These are phyloP conservation scores for Smittia aterrima DNA, from an alignment of 2,888 invertebrate species.

Conservation along the genomic window DNA sequence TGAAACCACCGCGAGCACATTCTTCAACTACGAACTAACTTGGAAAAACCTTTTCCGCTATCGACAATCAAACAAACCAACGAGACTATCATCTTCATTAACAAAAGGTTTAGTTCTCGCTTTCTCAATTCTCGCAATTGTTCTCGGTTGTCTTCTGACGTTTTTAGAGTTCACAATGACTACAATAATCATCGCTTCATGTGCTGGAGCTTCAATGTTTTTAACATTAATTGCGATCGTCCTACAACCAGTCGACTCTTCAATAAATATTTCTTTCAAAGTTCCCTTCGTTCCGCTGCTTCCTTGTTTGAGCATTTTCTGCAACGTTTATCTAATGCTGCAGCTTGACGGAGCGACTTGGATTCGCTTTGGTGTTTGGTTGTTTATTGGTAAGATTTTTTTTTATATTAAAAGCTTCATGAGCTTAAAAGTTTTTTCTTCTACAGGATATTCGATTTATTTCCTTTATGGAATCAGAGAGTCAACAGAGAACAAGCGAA, in stretches of 20 bases:
- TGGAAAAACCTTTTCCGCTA: background rate
- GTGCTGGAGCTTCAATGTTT: background rate
- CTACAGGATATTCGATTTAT: conserved; percentile 75
- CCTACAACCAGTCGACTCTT: background rate
- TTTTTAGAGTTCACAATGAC: background rate
- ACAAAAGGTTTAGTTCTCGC: conserved; percentile 48
- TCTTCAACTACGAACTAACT: conserved; percentile 49
- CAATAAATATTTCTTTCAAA: background rate
- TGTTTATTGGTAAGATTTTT: background rate
- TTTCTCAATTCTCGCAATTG: background rate
- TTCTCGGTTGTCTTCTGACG: background rate
- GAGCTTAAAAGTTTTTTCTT: no score
- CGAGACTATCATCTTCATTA: conserved; percentile 53
- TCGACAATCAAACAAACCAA: conserved; percentile 47
- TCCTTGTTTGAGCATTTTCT: background rate
- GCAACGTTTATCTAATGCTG: conserved; percentile 16
- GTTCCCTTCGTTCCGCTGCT: conserved; percentile 12
- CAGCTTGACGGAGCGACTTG: background rate
- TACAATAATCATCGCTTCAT: background rate
- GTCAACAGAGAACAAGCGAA: conserved; percentile 59
- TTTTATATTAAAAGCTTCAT: background rate
- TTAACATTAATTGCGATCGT: background rate
- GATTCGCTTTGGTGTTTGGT: conserved; percentile 39
- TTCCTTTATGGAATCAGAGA: conserved; percentile 79
- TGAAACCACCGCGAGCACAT: conserved; percentile 45